Conservation (phyloP, 2,113 vertebrate species). For the Bostrychus sinensis region DNA sequence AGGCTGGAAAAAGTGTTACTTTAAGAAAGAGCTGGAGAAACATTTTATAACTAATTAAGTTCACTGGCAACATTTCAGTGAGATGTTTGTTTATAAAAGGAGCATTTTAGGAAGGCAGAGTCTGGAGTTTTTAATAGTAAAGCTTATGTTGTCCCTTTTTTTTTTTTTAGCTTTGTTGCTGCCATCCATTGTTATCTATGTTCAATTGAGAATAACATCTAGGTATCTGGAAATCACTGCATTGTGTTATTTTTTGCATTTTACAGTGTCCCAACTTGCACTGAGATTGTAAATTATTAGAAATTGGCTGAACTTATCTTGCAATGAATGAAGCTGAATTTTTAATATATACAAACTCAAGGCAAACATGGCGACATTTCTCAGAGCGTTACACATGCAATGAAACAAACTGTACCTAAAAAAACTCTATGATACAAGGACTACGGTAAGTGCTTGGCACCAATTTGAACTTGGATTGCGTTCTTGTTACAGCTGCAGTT, state of each 20-base stretch:
- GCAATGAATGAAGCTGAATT: not conserved
- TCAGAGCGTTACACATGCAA: constrained; percentile 90
- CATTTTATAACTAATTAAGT: too few species aligned
- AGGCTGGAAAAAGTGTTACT: too few species aligned
- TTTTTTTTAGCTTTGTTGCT: too few species aligned
- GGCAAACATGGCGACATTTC: constrained; percentile 85
- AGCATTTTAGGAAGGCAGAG: too few species aligned
- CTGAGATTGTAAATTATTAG: not conserved
- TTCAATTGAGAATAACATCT: too few species aligned
- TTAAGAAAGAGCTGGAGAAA: too few species aligned
- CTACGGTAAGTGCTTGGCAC: constrained; percentile 70
- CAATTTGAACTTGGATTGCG: constrained; percentile 63
- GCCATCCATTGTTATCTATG: too few species aligned
- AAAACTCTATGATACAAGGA: constrained; percentile 80
- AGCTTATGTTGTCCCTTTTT: too few species aligned
- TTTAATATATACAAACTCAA: constrained; percentile 83
- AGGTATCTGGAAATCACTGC: too few species aligned
- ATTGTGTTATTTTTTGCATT: not conserved
- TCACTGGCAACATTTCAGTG: too few species aligned
- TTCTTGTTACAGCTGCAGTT: constrained; percentile 44
- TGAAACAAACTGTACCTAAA: constrained; percentile 36
- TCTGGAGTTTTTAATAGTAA: too few species aligned
- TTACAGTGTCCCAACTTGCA: not conserved
- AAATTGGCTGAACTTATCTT: not conserved
- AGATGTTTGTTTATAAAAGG: too few species aligned